Percentiles rank a stretch among this genome's conserved stretches.
Evolutionary conservation across 2,113 vertebrate genomes (phyloP).

Genomic region (Formicarius rufipectus): DNA sequence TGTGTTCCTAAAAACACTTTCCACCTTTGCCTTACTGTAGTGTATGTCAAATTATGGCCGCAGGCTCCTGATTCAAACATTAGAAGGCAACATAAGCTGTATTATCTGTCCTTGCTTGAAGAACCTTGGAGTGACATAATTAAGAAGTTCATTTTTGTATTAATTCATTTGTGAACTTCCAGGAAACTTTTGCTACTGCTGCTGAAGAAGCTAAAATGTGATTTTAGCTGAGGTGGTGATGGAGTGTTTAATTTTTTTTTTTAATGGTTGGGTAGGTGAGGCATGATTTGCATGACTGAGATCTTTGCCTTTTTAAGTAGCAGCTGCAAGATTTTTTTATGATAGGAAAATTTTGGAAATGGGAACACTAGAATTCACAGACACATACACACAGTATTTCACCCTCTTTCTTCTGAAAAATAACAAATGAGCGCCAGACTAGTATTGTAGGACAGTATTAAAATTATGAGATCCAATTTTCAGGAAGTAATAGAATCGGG

Average conservation of each 20-base stretch:
- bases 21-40: not conserved
- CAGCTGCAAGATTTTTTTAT: not conserved
- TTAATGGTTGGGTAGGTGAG: not conserved
- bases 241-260: not conserved
- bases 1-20: not conserved
- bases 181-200: not conserved
- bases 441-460: not conserved
- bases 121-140: not conserved
- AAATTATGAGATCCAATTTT: not conserved
- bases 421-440: not conserved
- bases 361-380: not conserved
- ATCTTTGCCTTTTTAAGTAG: not conserved
- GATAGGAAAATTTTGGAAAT: not conserved
- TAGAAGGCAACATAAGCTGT: not conserved
- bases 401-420: not conserved
- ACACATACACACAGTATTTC: not conserved
- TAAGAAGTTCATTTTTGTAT: not conserved
- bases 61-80: not conserved
- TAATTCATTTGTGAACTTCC: not conserved
- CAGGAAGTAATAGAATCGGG: not conserved
- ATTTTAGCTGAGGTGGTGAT: not conserved
- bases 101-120: not conserved
- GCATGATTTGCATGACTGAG: not conserved
- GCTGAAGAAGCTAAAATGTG: not conserved
- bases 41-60: not conserved